Base-by-base conservation (phyloP, 2,888 invertebrate genomes). In the Palloptera scutellata region DNA sequence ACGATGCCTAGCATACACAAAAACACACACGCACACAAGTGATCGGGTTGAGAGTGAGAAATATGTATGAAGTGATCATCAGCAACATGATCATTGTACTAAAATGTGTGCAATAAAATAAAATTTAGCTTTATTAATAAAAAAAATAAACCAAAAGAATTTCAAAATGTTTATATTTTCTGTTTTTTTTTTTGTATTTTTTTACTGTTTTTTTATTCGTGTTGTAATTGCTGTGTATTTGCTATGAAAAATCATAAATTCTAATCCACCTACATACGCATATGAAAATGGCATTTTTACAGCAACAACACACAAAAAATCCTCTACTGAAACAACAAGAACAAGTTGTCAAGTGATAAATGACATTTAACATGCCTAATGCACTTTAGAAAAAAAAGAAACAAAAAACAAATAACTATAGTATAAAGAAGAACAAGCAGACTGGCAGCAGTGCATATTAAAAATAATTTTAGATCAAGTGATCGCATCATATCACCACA, bases 331-430 rank as follows among this genome's bases (percentile, higher is more conserved):
- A 30, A 4, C 30, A 30, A 30, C 58, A 42, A 72, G 69, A 68
- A 69, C 63, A 77, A 80, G 79, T 78, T 81, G 81, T 81, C 81
- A 81, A 78, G 79, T 77, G 80, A 78, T 81, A 81, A 81, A 81
- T 81, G 81, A 81, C 81, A 81, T 79, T 78, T 79, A 81, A 81
- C 81, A 81, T 81, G 81, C 80, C 68, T 68, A 60, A 69, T 68
- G 68, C 70, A 65, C 59, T 60, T 65, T 60, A 30, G 30, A 30
- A 30, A 30, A 30, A 6, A 30, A 30, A 30, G 3, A 2, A 30
- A 30, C 30, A 30, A 30, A 30, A 30, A 30, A 30, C 2, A n/a
- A 30, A 4, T 4, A 30, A 30, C 30, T 30, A 4, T 30, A 30
- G 30, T 30, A 30, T 4, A 6, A 30, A 30, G 30, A 30, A 30